Evolutionary conservation across 2,888 invertebrate species (phyloP), one percentile per base, ranked within the genome.

Genomic region (Eudasyphora cyanicolor): DNA sequence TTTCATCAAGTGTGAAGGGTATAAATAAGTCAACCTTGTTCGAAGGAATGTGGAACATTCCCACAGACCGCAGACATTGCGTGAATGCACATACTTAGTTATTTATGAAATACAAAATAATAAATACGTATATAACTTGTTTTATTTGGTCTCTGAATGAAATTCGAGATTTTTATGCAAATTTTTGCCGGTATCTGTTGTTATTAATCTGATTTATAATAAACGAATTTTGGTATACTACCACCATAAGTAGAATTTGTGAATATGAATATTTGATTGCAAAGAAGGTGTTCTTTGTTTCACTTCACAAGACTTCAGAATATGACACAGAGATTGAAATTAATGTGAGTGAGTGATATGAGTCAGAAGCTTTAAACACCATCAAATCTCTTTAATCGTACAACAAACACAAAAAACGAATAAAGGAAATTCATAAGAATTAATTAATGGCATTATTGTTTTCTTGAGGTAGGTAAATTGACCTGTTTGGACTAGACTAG

Each of bases 391-490:
- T 14, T 12, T 10, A 57, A 10, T 57, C 14, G n/a, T 60, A 29
- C 1, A n/a, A n/a, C n/a, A n/a, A n/a, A n/a, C n/a, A n/a, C n/a
- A n/a, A n/a, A n/a, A n/a, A n/a, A n/a, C n/a, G n/a, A n/a, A 14
- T n/a, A 27, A 60, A 14, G 27, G 17, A 60, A 29, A 27, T 27
- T 57, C 14, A n/a, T 29, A 5, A 5, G 60, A 60, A 32, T 17
- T 35, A 35, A 32, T n/a, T n/a, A 32, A 17, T 60, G 2, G 19
- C 21, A 6, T 10, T 51, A 10, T 62, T 62, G 27, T 29, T 32
- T 64, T 38, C 64, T 64, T 64, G 64, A 38, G 64, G 64, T 64
- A 64, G 64, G 64, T 38, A 64, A 64, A 19, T 64, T 64, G 10
- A 21, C 35, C 35, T 17, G 21, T 38, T 35, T 62, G 29, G 7